Evolutionary conservation across 2,888 invertebrate genomes (phyloP), one percentile per base, ranked within the genome.

Genomic region (Standfussiana lucernea): DNA sequence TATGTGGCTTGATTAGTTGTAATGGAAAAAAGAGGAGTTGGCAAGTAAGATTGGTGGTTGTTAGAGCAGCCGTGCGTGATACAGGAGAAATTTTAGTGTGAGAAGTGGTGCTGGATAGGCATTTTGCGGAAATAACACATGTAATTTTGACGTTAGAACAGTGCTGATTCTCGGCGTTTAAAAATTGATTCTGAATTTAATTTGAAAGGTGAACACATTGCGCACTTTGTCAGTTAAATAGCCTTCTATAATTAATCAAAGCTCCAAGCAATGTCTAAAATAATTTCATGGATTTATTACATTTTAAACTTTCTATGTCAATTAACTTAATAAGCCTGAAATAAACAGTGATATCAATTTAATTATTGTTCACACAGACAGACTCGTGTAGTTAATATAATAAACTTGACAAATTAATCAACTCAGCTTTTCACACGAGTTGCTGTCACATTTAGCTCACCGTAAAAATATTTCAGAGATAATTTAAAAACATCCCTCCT

Each of bases 1-100:
- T 35, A 15, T 28, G 69, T 66, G 77, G 32, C n/a, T 42, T 76
- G 47, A 28, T 56, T 61, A 40, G 28, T 70, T 37, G 24, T 11
- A 47, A 21, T 15, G 47, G 7, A 42, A 10, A 24, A 45, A 18
- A 67, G 62, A 28, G 15, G n/a, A n/a, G 40, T 65, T 28, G 32
- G 24, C 28, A 18, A 72, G 40, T 8, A 50, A 5, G 32, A 21
- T 73, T 53, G 40, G 21, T 56, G n/a, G 42, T 11, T 56, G n/a
- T 40, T 8, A 32, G 56, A 35, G 37, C 28, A 72, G 4, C 37
- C 5, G n/a, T 24, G n/a, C 13, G 21, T 61, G 56, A 32, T 2
- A 32, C 18, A 8, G 8, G 32, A 8, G 18, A 59, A 18, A 32
- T 56, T 56, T 18, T 28, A 59, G 59, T 59, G 28, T 32, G 3